phyloP scores from a whole-genome alignment of 1,140 invertebrate genomes.

The Drosophila suzukii region DNA sequence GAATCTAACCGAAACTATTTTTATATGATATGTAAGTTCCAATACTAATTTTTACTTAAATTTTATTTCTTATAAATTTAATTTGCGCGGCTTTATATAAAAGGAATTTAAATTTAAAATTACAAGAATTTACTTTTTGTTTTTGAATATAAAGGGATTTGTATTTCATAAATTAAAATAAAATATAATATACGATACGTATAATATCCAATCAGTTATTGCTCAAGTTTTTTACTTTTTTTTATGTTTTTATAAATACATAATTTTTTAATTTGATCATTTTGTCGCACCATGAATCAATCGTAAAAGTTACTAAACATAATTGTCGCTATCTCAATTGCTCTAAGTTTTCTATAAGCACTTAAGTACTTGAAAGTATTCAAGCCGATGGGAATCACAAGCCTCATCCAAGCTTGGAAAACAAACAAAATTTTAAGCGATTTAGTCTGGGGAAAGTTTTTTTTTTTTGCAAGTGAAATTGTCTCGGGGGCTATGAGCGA shows the following conservation, averaged over 20 bases:
- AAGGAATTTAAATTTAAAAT: too few species aligned
- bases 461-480: constrained; percentile 7
- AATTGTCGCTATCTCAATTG: background rate
- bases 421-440: constrained; percentile 11
- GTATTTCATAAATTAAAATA: too few species aligned
- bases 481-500: background rate
- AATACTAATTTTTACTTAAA: too few species aligned
- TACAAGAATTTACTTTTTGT: too few species aligned
- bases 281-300: background rate
- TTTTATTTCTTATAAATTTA: too few species aligned
- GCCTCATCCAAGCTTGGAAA: constrained; percentile 2
- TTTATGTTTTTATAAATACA: background rate
- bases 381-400: constrained; percentile 2
- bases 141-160: too few species aligned
- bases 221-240: too few species aligned
- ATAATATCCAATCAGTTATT: too few species aligned
- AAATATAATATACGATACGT: too few species aligned
- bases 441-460: constrained; percentile 16
- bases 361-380: constrained; percentile 14
- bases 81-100: too few species aligned
- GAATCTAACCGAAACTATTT: too few species aligned
- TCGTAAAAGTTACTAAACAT: background rate
- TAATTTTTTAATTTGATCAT: background rate
- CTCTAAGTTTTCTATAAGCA: background rate
- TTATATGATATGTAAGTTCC: too few species aligned